Base-by-base conservation (phyloP, 2,113 vertebrate species). In the Anguilla rostrata region DNA sequence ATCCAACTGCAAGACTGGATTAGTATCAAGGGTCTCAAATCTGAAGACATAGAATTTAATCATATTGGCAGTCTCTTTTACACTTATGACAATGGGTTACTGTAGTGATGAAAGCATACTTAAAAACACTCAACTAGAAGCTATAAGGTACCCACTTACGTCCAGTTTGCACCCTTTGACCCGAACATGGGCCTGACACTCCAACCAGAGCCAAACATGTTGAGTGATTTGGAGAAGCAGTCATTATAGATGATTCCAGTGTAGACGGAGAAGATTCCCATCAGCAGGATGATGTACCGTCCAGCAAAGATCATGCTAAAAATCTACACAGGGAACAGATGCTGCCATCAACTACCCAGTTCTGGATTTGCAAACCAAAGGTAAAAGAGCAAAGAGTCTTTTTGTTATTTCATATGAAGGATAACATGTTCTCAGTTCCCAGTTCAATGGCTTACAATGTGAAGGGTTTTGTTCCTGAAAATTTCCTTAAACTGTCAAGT, bases 221-320 rank as follows among this genome's bases (percentile, higher is more conserved):
- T 99, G 20, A 99, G 95, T 0, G 98, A 96, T 90, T 99, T 99
- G 89, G 98, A 99, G 94, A 99, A 99, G 93, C 98, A 99, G 92
- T 99, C 98, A 0, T 99, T 99, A 93, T 99, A 99, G 94, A 99
- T 99, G 91, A 99, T 96, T 40, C 98, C 98, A 0, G 98, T 99
- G 93, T 99, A 99, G 2, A 97, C 93, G 34, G 98, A 99, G 95
- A 99, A 99, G 8, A 97, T n/a, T 1, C 98, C 98, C 98, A 99
- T 99, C 85, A 99, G 91, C 11, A 99, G 96, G 90, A 99, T 97
- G 87, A 99, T 99, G 94, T 99, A 99, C 0, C 98, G 97, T 0
- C 98, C 98, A 0, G 96, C 96, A 84, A 99, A 99, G 91, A 99
- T 91, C 91, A 97, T 99, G 93, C 90, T 97, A 92, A 99, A 99